phyloP scores from a whole-genome alignment of 1,140 invertebrate genomes.

The Drosophila sproati region DNA sequence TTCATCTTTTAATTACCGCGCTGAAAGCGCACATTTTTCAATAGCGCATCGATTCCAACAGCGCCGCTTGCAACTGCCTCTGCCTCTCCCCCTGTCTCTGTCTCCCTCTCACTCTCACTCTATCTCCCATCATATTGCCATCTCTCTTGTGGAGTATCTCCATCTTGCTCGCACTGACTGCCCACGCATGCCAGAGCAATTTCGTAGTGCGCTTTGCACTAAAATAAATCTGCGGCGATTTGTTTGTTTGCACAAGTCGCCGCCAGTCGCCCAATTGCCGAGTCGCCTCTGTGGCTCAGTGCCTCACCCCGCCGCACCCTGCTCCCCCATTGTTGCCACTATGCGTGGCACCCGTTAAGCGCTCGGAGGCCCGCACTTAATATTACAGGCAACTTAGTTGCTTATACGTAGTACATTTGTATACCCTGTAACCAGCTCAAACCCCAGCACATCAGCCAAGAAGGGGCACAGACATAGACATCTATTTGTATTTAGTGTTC shows the following conservation, averaged over 20 bases:
- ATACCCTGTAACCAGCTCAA: slow-evolving; percentile 1
- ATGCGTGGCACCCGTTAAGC: slow-evolving; percentile 54
- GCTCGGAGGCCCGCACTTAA: slow-evolving; percentile 68
- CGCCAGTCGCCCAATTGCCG: slow-evolving; percentile 44
- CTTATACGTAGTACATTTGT: neutral
- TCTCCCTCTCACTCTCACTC: neutral
- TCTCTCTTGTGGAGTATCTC: neutral
- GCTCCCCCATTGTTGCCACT: neutral
- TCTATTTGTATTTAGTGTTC: neutral
- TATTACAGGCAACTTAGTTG: slow-evolving; percentile 58
- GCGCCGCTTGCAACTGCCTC: slow-evolving; percentile 25
- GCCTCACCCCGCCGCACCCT: neutral
- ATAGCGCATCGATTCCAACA: slow-evolving; percentile 52
- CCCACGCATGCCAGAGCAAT: slow-evolving; percentile 76
- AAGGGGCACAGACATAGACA: neutral
- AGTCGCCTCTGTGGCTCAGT: neutral
- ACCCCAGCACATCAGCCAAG: no score
- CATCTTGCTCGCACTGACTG: slow-evolving; percentile 27
- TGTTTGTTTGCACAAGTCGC: slow-evolving; percentile 79
- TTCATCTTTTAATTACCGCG: slow-evolving; percentile 84
- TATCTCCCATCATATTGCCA: neutral
- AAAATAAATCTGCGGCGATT: slow-evolving; percentile 80
- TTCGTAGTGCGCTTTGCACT: slow-evolving; percentile 76
- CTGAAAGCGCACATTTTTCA: slow-evolving; percentile 82
- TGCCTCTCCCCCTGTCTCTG: slow-evolving; percentile 5